Base-by-base conservation (phyloP, 2,113 vertebrate genomes). In the Mesembrinibis cayennensis region DNA sequence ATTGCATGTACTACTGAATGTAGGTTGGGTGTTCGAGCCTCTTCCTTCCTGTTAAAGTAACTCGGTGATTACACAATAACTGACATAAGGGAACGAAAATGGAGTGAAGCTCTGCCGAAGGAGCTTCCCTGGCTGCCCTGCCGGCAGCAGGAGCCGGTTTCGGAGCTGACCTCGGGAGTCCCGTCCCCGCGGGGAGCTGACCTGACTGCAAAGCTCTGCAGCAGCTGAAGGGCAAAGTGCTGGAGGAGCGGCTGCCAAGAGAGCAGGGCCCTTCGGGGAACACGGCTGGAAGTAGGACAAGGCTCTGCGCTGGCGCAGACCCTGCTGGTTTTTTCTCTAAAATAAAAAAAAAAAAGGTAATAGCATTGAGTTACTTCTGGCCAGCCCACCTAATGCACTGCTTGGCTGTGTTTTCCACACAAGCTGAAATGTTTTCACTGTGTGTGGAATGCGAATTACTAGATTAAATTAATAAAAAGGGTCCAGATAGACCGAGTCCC, bases 1-100 rank as follows among this genome's bases (percentile, higher is more conserved):
- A 0, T 50, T 59, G 77, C 70, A 3, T 3, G 7, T 13, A 6
- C 22, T 5, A 1, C 66, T 47, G 45, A 11, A 21, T 11, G 77
- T 30, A 84, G 84, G 77, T 58, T 84, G 94, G 47, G 69, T 79
- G 83, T 50, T 76, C 1, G 6, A 71, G 80, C 93, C 93, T 82
- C 94, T 97, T 96, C 96, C 97, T 97, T 97, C 94, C 97, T 97
- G 93, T 91, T 47, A 0, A 10, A 76, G 87, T 42, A 44, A 72
- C 42, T n/a, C 0, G 0, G 23, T 14, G 56, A 27, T 96, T 96
- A 22, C 92, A 56, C 94, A 94, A 76, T 44, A 78, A 87, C 80
- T 61, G 95, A 50, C 55, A 61, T 13, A 13, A 59, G 71, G 81
- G 50, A 30, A 15, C 1, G 1, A 20, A 20, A 58, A 7, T 1